A percentile compares a stretch with the other conserved stretches of the same genome.
Conservation (phyloP, 2,797 vertebrate genomes). For the Sandelia bainsii region DNA sequence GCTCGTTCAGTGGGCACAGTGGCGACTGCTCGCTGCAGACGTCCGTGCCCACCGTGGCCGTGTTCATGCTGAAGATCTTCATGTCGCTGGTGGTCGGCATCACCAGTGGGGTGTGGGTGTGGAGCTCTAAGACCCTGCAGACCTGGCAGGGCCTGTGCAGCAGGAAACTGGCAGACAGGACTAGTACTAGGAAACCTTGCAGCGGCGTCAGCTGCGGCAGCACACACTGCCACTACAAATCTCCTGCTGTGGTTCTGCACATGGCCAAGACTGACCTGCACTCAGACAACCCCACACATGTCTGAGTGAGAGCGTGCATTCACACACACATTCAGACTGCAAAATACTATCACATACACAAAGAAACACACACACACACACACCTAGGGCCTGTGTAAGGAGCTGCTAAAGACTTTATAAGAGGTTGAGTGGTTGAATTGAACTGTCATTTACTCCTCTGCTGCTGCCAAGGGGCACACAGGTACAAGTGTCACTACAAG, state of each 20-base stretch:
- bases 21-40: slow-evolving; percentile 90
- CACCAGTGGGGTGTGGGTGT: slow-evolving; percentile 98
- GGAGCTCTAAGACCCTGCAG: slow-evolving; percentile 99
- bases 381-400: slow-evolving; percentile 62
- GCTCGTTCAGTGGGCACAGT: slow-evolving; percentile 79
- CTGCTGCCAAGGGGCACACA: slow-evolving; percentile 68
- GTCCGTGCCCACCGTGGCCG: slow-evolving; percentile 94
- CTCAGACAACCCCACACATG: slow-evolving; percentile 93
- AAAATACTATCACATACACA: slow-evolving; percentile 9
- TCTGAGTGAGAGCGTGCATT: slow-evolving; percentile 77
- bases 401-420: slow-evolving; percentile 75
- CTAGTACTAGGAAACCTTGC: slow-evolving; percentile 90
- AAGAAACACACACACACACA: slow-evolving; percentile 19
- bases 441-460: slow-evolving; percentile 64
- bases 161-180: slow-evolving; percentile 91
- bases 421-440: slow-evolving; percentile 55
- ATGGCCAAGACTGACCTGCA: slow-evolving; percentile 94
- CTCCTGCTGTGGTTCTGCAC: slow-evolving; percentile 92
- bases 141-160: slow-evolving; percentile 97
- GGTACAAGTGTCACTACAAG: slow-evolving; percentile 59
- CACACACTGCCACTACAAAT: slow-evolving; percentile 94
- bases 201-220: slow-evolving; percentile 88
- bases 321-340: slow-evolving; percentile 1
- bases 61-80: slow-evolving; percentile 99
- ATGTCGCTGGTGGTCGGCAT: slow-evolving; percentile 99